Evolutionary conservation across 1,140 invertebrate species (phyloP), one percentile per base, ranked within the genome.

Genomic region (Megalonaias nervosa): DNA sequence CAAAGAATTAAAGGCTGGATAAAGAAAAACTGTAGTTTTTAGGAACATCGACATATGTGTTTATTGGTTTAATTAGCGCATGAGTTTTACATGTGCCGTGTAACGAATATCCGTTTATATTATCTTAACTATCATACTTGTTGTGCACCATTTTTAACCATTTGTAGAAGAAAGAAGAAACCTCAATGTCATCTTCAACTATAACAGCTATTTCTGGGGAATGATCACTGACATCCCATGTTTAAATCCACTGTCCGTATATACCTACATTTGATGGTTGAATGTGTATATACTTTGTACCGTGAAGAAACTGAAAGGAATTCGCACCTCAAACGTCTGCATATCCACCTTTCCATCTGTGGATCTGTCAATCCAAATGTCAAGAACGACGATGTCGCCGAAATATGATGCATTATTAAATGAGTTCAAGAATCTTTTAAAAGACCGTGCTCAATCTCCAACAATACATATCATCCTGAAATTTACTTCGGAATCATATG

Each of bases 131-230:
- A 26, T 80, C 79, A 70, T 87, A 87, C n/a, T 83, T 80, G 13
- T 58, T 67, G 74, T 87, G 85, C 56, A 82, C 84, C 31, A 70
- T 60, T 65, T 80, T 83, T 59, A 87, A 66, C 75, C 78, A 87
- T n/a, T 74, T 69, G 71, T 84, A 84, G 59, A 82, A 82, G 72
- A 77, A 75, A 13, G 72, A 77, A 6, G 85, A 85, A 16, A 87
- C 76, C 48, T 77, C 81, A 60, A 85, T 14, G 68, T 87, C 85
- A 69, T 87, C 85, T 65, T 87, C 85, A 5, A 87, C 59, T 58
- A 87, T 79, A 13, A 87, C 26, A n/a, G 82, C 85, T 57, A 87
- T 81, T 73, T 87, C 84, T 26, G 81, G 77, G 48, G 75, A 67
- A 23, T 77, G 72, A 57, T 77, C 58, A 38, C 65, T 61, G 1